phyloP scores from a whole-genome alignment of 2,113 vertebrate species.

The Hyaena hyaena region DNA sequence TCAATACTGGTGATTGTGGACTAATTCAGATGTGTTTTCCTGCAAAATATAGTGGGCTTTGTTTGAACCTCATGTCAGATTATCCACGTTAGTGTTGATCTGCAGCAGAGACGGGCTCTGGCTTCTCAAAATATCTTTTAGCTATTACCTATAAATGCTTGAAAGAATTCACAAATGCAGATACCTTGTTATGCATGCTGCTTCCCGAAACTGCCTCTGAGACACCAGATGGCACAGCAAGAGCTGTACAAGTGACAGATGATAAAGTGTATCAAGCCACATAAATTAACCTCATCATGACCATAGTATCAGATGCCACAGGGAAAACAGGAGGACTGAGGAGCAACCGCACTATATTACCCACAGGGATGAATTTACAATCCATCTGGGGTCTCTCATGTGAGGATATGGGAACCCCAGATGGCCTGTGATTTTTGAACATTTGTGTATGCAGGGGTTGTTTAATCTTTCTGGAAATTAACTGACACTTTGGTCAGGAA shows the following conservation, averaged over 20 bases:
- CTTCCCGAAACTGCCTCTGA: constrained; percentile 77
- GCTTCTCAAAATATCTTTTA: constrained; percentile 79
- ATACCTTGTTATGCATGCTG: constrained; percentile 82
- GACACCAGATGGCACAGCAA: constrained; percentile 82
- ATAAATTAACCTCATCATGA: constrained; percentile 84
- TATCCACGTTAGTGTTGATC: constrained; percentile 71
- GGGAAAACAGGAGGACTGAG: constrained; percentile 59
- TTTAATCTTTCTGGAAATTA: constrained; percentile 75
- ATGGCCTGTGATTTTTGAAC: constrained; percentile 72
- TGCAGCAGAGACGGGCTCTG: constrained; percentile 36
- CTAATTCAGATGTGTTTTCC: constrained; percentile 77
- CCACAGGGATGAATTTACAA: constrained; percentile 73
- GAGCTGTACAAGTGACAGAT: constrained; percentile 82
- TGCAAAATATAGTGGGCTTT: constrained; percentile 72
- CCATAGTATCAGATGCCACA: constrained; percentile 69
- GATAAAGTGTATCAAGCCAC: constrained; percentile 79
- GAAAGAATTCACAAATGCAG: constrained; percentile 80
- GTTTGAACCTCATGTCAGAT: constrained; percentile 76
- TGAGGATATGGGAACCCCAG: constrained; percentile 69
- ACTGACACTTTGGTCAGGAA: constrained; percentile 72
- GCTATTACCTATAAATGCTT: constrained; percentile 81
- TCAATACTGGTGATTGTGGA: constrained; percentile 79
- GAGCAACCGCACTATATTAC: constrained; percentile 61
- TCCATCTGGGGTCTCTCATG: constrained; percentile 76
- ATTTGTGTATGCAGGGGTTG: constrained; percentile 65